phyloP scores from a whole-genome alignment of 2,888 invertebrate genomes.

The Sphecodes monilicornis region DNA sequence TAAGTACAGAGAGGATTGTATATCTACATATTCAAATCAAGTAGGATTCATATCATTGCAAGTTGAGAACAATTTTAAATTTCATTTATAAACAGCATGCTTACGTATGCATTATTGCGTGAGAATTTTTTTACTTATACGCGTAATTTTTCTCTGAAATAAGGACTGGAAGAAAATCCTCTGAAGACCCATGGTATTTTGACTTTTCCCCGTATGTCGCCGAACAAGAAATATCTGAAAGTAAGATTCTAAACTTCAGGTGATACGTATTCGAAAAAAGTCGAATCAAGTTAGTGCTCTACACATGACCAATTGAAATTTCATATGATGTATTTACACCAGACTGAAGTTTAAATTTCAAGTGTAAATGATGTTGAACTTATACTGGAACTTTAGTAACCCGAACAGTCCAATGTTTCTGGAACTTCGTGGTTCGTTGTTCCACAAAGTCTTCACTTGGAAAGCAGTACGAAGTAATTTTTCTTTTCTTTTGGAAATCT shows the following conservation, averaged over 20 bases:
- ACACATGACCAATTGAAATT: conserved; percentile 5
- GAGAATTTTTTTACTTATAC: not conserved
- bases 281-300: not conserved
- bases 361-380: conserved; percentile 15
- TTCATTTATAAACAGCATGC: too few species aligned
- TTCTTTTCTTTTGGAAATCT: not conserved
- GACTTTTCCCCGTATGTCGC: not conserved
- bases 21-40: too few species aligned
- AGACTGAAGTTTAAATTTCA: not conserved
- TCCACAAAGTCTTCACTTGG: not conserved
- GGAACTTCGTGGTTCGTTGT: not conserved
- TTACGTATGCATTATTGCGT: not conserved
- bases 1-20: too few species aligned
- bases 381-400: conserved; percentile 1
- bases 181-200: too few species aligned
- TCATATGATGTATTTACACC: conserved; percentile 5
- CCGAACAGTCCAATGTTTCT: not conserved
- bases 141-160: not conserved
- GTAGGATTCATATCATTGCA: too few species aligned
- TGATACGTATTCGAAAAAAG: not conserved
- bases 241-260: not conserved
- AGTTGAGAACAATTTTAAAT: too few species aligned
- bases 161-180: not conserved
- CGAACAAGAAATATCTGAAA: not conserved
- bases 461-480: conserved; percentile 3